These are phyloP conservation scores for Thamnaconus septentrionalis DNA, from an alignment of 2,113 vertebrate genomes.

Conservation along the genomic window DNA sequence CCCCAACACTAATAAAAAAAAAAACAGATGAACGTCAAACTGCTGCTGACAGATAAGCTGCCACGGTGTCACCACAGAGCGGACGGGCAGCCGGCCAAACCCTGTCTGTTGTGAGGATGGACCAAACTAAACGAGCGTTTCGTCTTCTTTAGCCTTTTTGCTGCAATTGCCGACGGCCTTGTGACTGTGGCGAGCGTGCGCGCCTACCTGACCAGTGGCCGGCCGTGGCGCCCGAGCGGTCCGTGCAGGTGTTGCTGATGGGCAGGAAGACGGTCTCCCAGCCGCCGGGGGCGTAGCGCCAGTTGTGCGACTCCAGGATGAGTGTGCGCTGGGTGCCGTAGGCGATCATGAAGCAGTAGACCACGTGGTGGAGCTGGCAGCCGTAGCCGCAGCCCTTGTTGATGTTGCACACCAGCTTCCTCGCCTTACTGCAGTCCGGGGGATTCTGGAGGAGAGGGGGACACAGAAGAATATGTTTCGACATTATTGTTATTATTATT, in stretches of 20 bases:
- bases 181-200: neutral
- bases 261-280: slow-evolving; percentile 98
- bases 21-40: too few relatives aligned
- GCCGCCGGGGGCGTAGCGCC: slow-evolving; percentile 94
- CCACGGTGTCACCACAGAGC: too few relatives aligned
- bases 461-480: slow-evolving; percentile 32
- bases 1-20: too few relatives aligned
- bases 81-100: too few relatives aligned
- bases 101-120: too few relatives aligned
- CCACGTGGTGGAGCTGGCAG: slow-evolving; percentile 97
- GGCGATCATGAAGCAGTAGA: slow-evolving; percentile 99
- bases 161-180: neutral
- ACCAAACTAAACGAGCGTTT: too few relatives aligned
- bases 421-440: slow-evolving; percentile 94
- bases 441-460: slow-evolving; percentile 82
- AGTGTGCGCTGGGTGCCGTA: slow-evolving; percentile 94
- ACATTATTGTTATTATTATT: slow-evolving; percentile 24
- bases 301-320: slow-evolving; percentile 96
- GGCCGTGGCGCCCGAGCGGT: slow-evolving; percentile 86
- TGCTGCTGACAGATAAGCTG: too few relatives aligned
- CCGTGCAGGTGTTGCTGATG: slow-evolving; percentile 93
- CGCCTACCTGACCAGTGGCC: slow-evolving; percentile 96
- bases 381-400: slow-evolving; percentile 99
- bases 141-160: too few relatives aligned
- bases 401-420: slow-evolving; percentile 97